phyloP scores from a whole-genome alignment of 2,113 vertebrate genomes.

The Cyprinodon brontotheroides region DNA sequence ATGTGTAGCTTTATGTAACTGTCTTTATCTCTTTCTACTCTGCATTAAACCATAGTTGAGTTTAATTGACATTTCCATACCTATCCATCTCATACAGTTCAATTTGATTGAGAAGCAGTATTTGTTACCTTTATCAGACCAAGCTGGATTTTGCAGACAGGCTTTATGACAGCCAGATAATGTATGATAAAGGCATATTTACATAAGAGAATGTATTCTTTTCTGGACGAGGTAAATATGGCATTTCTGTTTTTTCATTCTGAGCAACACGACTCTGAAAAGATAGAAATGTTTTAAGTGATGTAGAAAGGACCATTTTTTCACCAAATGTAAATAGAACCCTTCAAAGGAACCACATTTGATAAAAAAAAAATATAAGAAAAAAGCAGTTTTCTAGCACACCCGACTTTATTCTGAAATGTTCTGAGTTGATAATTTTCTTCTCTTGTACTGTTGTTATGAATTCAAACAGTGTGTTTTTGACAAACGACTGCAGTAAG shows the following conservation, averaged over 20 bases:
- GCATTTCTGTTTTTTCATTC: conserved; percentile 59
- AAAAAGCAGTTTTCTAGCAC: conserved; percentile 60
- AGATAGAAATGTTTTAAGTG: conserved; percentile 24
- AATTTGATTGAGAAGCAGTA: conserved; percentile 66
- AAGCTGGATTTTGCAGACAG: conserved; percentile 49
- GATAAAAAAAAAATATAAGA: conserved; percentile 67
- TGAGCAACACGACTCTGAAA: conserved; percentile 23
- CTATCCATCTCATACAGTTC: conserved; percentile 71
- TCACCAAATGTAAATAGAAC: conserved; percentile 75
- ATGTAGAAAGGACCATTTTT: conserved; percentile 7
- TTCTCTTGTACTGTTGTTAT: conserved; percentile 70
- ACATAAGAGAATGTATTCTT: conserved; percentile 78
- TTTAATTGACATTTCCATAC: conserved; percentile 73
- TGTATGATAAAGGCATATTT: conserved; percentile 62
- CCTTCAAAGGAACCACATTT: conserved; percentile 56
- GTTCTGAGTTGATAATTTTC: conserved; percentile 65
- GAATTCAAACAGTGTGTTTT: conserved; percentile 58
- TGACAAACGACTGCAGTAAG: conserved; percentile 59
- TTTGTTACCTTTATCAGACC: conserved; percentile 59
- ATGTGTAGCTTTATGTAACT: conserved; percentile 73
- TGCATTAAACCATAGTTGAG: conserved; percentile 78
- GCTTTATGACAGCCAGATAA: conserved; percentile 41
- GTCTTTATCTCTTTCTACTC: conserved; percentile 77
- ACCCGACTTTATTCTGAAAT: conserved; percentile 50
- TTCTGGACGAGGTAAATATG: conserved; percentile 55